These are phyloP conservation scores for Philypnodon macrostomus DNA, from an alignment of 2,797 vertebrate genomes.

Conservation along the genomic window DNA sequence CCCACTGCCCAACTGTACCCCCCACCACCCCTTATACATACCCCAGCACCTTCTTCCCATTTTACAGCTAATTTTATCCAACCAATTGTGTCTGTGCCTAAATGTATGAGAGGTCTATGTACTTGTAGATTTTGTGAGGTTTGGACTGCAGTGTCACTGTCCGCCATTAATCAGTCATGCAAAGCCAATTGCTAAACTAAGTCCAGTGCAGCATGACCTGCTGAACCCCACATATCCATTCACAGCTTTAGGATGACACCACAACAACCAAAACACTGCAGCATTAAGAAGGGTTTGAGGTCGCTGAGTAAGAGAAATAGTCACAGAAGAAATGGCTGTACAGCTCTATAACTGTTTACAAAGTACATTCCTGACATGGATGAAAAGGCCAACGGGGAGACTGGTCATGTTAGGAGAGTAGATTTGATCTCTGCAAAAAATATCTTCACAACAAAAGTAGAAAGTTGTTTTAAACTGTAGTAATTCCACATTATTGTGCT, in stretches of 20 bases:
- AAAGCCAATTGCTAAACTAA: slow-evolving; percentile 71
- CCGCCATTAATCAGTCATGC: slow-evolving; percentile 75
- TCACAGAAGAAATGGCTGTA: slow-evolving; percentile 34
- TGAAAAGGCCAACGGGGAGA: slow-evolving; percentile 44
- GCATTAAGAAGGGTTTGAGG: slow-evolving; percentile 8
- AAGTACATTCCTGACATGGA: slow-evolving; percentile 62
- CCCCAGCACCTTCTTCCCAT: slow-evolving; percentile 18
- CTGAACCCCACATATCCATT: slow-evolving; percentile 62
- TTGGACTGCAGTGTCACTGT: slow-evolving; percentile 71
- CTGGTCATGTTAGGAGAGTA: slow-evolving; percentile 47
- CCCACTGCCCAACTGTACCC: slow-evolving; percentile 71
- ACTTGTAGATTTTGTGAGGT: slow-evolving; percentile 27
- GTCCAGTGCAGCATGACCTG: slow-evolving; percentile 58
- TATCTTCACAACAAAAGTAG: too few relatives aligned
- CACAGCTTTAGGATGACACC: slow-evolving; percentile 48
- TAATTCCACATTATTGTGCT: too few relatives aligned
- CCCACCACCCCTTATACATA: slow-evolving; percentile 62
- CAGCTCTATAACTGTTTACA: slow-evolving; percentile 62
- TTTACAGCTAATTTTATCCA: slow-evolving; percentile 48
- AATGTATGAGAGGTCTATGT: slow-evolving; percentile 7
- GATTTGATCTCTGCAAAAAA: slow-evolving; percentile 40
- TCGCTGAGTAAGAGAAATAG: slow-evolving; percentile 32
- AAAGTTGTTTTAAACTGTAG: slow-evolving; percentile 47
- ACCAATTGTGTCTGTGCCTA: slow-evolving; percentile 20
- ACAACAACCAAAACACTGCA: slow-evolving; percentile 33